phyloP scores from a whole-genome alignment of 2,888 invertebrate genomes.

The Drosophila limbata region DNA sequence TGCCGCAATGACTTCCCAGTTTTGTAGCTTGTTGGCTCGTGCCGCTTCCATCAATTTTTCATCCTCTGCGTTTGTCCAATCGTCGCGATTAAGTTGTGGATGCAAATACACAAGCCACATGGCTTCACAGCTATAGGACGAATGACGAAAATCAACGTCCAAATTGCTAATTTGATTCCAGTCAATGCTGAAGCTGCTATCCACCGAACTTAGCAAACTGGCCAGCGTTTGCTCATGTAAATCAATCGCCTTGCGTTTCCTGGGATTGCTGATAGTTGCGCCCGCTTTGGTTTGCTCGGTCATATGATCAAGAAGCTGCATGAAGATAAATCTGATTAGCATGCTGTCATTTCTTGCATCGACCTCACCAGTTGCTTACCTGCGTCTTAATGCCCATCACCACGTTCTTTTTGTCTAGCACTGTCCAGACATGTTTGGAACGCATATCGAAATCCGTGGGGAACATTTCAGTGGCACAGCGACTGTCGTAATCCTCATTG shows the following conservation, averaged over 20 bases:
- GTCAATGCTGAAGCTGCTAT: conserved; percentile 78
- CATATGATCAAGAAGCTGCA: conserved; percentile 61
- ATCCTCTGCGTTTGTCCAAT: conserved; percentile 87
- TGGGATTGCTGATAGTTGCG: not conserved
- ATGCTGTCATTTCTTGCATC: too few species aligned
- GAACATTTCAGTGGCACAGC: conserved; percentile 83
- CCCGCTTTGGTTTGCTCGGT: not conserved
- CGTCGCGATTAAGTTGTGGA: conserved; percentile 88
- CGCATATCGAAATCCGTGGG: conserved; percentile 85
- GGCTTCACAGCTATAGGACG: conserved; percentile 88
- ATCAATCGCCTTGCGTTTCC: conserved; percentile 39
- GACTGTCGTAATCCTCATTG: conserved; percentile 88
- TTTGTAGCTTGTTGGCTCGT: conserved; percentile 86
- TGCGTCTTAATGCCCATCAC: conserved; percentile 86
- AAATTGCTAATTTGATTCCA: conserved; percentile 82
- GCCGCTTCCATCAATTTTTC: conserved; percentile 84
- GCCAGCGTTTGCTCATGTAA: conserved; percentile 56
- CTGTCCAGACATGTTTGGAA: conserved; percentile 87
- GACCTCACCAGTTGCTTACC: conserved; percentile 50
- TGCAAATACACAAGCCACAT: conserved; percentile 91
- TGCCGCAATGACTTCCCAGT: conserved; percentile 89
- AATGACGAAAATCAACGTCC: conserved; percentile 87
- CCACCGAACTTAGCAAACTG: conserved; percentile 51
- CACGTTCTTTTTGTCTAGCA: conserved; percentile 87
- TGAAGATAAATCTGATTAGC: not conserved